Conservation (phyloP, 2,797 vertebrate genomes). For the Loris lydekkerianus region DNA sequence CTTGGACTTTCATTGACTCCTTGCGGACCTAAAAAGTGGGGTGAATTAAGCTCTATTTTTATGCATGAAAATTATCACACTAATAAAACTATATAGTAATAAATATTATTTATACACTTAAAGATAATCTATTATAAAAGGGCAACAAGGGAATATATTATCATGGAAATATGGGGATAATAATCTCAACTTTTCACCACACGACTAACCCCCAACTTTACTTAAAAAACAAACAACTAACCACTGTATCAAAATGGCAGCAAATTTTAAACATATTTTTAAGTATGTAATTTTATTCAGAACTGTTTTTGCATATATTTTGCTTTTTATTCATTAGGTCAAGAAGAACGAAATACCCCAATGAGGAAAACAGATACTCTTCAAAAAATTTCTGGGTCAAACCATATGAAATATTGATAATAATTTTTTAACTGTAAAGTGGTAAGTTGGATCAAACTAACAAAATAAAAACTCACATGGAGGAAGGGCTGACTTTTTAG, state of each 20-base stretch:
- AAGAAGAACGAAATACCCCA: conserved; percentile 20
- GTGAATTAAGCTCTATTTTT: not conserved
- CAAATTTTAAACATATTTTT: not conserved
- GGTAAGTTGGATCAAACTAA: conserved; percentile 4
- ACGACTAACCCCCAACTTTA: not conserved
- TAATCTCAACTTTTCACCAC: not conserved
- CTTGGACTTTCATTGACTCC: not conserved
- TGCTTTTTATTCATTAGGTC: not conserved
- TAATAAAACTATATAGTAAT: conserved; percentile 4
- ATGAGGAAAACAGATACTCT: not conserved
- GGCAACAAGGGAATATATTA: not conserved
- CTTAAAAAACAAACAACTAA: not conserved
- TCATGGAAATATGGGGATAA: not conserved
- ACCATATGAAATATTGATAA: conserved; percentile 1
- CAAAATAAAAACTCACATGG: not conserved
- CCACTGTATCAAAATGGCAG: not conserved
- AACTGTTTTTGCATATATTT: not conserved
- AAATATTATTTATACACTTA: not conserved
- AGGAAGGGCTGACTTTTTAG: not conserved
- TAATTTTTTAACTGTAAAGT: conserved; percentile 34
- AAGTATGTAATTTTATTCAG: conserved; percentile 52
- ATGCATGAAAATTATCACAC: not conserved
- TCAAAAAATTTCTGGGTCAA: not conserved
- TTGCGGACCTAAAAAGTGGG: conserved; percentile 26
- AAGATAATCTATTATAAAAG: not conserved